phyloP scores from a whole-genome alignment of 1,140 invertebrate genomes.

The Parapsyche elsis region DNA sequence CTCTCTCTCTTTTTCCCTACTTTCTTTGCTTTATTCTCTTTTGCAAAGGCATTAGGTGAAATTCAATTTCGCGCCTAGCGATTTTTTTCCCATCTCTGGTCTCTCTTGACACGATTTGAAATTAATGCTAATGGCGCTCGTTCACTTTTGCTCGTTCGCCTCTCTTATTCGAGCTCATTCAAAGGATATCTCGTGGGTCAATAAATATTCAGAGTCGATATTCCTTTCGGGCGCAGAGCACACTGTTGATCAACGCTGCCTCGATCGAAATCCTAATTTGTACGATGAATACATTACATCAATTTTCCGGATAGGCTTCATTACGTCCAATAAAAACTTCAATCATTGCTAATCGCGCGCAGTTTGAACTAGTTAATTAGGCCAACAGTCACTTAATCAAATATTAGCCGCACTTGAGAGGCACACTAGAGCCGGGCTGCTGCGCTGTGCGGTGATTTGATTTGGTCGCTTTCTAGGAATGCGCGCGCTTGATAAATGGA shows the following conservation, averaged over 20 bases:
- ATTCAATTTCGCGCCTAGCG: slow-evolving; percentile 38
- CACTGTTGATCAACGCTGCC: background rate
- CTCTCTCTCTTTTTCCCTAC: background rate
- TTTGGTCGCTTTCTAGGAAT: slow-evolving; percentile 8
- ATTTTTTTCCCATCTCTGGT: slow-evolving; percentile 38
- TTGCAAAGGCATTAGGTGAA: slow-evolving; percentile 33
- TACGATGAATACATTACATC: too few relatives aligned
- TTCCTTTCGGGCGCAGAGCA: background rate
- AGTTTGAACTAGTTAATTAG: background rate
- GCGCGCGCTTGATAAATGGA: slow-evolving; percentile 41
- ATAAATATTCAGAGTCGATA: slow-evolving; percentile 31
- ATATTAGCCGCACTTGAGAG: background rate
- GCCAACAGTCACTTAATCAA: slow-evolving; percentile 6
- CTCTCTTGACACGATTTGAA: slow-evolving; percentile 41
- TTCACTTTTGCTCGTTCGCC: slow-evolving; percentile 26
- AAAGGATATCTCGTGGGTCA: slow-evolving; percentile 1
- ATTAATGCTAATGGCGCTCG: slow-evolving; percentile 41
- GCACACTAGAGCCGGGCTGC: too few relatives aligned
- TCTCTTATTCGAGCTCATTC: background rate
- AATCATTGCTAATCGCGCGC: background rate
- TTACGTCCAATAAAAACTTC: background rate
- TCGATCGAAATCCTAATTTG: too few relatives aligned
- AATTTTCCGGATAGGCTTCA: too few relatives aligned
- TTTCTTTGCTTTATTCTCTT: slow-evolving; percentile 26
- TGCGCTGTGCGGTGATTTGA: background rate